Evolutionary conservation across 2,888 invertebrate genomes (phyloP).

Genomic region (Drosophila cognata): DNA sequence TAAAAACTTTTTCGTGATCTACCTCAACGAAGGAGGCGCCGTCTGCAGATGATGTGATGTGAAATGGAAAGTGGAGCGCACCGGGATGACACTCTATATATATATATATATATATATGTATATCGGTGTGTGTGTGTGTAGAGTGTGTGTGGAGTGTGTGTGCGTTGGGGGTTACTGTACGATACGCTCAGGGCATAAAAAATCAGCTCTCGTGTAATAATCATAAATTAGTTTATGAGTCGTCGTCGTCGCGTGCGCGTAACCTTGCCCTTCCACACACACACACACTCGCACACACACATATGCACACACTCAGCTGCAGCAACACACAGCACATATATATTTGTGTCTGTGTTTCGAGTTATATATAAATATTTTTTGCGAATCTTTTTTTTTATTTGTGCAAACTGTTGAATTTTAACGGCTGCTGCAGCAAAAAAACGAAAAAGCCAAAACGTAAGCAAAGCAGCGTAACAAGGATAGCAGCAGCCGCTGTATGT

Average conservation of each 20-base stretch:
- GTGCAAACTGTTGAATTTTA: slow-evolving; percentile 78
- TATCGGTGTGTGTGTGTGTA: background rate
- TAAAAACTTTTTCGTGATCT: slow-evolving; percentile 80
- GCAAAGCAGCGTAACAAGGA: slow-evolving; percentile 34
- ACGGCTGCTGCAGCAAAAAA: slow-evolving; percentile 81
- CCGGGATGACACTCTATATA: slow-evolving; percentile 40
- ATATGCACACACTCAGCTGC: slow-evolving; percentile 29
- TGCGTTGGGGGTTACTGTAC: slow-evolving; percentile 52
- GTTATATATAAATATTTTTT: slow-evolving; percentile 27
- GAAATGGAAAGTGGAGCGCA: slow-evolving; percentile 71
- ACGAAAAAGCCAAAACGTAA: slow-evolving; percentile 54
- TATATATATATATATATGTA: background rate
- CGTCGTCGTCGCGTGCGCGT: slow-evolving; percentile 75
- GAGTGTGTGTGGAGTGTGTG: slow-evolving; percentile 31
- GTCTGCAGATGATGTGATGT: slow-evolving; percentile 41
- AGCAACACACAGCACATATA: slow-evolving; percentile 26
- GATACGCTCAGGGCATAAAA: slow-evolving; percentile 72
- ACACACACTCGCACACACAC: slow-evolving; percentile 16
- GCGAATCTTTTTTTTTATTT: slow-evolving; percentile 32
- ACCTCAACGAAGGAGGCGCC: slow-evolving; percentile 71
- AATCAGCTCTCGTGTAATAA: slow-evolving; percentile 81
- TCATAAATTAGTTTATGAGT: slow-evolving; percentile 84
- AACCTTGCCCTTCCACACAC: slow-evolving; percentile 82
- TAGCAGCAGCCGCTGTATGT: slow-evolving; percentile 1
- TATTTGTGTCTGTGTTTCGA: slow-evolving; percentile 33